phyloP scores from a whole-genome alignment of 2,113 vertebrate genomes.

The Prietella phreatophila region DNA sequence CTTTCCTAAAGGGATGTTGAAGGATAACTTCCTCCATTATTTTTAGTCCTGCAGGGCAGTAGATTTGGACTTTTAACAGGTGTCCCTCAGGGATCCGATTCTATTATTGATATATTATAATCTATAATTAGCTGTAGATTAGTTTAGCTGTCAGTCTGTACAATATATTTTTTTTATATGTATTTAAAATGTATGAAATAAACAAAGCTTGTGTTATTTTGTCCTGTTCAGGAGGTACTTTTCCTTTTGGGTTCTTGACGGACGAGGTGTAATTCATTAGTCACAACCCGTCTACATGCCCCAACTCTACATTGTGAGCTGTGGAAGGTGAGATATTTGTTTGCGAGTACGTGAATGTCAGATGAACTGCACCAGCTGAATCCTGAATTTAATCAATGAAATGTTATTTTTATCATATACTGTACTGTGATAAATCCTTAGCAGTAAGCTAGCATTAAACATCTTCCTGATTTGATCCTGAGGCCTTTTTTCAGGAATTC shows the following conservation, averaged over 20 bases:
- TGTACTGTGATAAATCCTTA: not conserved
- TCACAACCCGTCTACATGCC: not conserved
- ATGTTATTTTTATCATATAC: not conserved
- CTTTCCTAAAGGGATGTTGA: too few species aligned
- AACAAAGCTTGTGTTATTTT: not conserved
- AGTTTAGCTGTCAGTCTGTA: not conserved
- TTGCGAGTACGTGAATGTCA: not conserved
- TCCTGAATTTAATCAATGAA: not conserved
- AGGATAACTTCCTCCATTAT: too few species aligned
- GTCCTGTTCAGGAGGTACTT: not conserved
- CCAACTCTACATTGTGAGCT: not conserved
- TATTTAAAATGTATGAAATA: too few species aligned
- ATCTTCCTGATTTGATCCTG: not conserved
- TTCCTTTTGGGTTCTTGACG: not conserved
- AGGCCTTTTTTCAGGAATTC: not conserved
- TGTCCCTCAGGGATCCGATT: not conserved
- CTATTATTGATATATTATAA: not conserved
- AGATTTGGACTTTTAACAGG: too few species aligned
- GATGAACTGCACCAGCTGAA: too few species aligned
- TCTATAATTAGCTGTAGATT: not conserved
- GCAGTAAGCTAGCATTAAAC: not conserved
- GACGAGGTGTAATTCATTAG: too few species aligned
- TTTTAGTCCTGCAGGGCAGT: too few species aligned
- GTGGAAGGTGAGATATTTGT: not conserved
- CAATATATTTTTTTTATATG: not conserved